phyloP scores from a whole-genome alignment of 1,140 invertebrate species.

The Tribolium castaneum region DNA sequence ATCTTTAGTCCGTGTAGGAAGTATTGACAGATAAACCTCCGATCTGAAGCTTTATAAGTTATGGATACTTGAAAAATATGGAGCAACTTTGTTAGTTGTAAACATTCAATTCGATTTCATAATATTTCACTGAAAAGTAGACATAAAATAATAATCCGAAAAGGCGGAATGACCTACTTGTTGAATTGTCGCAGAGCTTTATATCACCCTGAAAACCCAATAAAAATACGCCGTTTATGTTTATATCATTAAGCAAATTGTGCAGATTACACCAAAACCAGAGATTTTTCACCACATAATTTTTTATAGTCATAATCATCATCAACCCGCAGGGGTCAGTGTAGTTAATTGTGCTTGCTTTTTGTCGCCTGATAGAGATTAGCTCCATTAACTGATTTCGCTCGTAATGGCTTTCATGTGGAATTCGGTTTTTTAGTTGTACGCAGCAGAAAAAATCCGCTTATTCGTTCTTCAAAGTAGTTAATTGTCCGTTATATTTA shows the following conservation, averaged over 20 bases:
- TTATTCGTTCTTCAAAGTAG: neutral
- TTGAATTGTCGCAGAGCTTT: neutral
- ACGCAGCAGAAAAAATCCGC: neutral
- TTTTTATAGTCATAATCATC: neutral
- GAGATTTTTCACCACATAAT: neutral
- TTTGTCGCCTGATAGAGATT: neutral
- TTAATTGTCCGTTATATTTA: neutral
- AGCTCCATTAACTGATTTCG: neutral
- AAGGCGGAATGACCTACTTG: neutral
- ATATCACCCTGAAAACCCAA: neutral
- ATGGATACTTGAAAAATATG: neutral
- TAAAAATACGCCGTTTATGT: constrained; percentile 6
- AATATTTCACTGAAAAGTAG: neutral
- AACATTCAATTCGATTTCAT: neutral
- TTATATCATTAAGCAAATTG: constrained; percentile 4
- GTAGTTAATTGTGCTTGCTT: neutral
- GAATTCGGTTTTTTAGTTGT: neutral
- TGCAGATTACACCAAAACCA: neutral
- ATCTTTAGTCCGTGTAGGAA: neutral
- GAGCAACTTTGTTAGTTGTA: neutral
- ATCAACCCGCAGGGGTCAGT: neutral
- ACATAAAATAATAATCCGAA: neutral
- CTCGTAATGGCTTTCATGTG: neutral
- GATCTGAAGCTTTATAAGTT: neutral
- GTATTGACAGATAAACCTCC: neutral